phyloP scores from a whole-genome alignment of 2,113 vertebrate species.

The Vulpes lagopus region DNA sequence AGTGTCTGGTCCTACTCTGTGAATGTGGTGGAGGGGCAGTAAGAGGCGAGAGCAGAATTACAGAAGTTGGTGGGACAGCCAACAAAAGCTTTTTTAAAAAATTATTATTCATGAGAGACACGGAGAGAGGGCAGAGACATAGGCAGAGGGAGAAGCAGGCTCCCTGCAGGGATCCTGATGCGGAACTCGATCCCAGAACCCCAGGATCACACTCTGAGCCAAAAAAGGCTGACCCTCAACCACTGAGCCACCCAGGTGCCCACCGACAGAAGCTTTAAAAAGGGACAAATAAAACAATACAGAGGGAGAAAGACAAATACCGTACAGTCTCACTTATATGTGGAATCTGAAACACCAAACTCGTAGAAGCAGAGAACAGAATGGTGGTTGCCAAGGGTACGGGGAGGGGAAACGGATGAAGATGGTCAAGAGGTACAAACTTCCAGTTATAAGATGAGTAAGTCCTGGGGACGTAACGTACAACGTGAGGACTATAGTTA shows the following conservation, averaged over 20 bases:
- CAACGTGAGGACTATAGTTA: background rate
- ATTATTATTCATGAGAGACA: too few relatives aligned
- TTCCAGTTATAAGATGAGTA: background rate
- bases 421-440: background rate
- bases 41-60: background rate
- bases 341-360: background rate
- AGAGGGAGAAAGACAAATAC: background rate
- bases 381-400: background rate
- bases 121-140: too few relatives aligned
- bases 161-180: too few relatives aligned
- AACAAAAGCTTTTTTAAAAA: background rate
- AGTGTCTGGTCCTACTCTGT: background rate
- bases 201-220: too few relatives aligned
- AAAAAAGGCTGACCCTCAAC: too few relatives aligned
- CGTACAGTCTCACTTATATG: background rate
- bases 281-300: background rate
- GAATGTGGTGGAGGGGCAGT: background rate
- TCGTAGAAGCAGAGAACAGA: background rate
- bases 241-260: too few relatives aligned
- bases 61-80: too few relatives aligned
- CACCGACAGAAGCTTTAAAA: background rate
- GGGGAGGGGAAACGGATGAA: background rate
- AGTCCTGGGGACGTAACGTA: background rate
- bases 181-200: too few relatives aligned
- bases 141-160: too few relatives aligned